Conservation (phyloP, 2,888 invertebrate species). For the Lasioglossum zephyrum region DNA sequence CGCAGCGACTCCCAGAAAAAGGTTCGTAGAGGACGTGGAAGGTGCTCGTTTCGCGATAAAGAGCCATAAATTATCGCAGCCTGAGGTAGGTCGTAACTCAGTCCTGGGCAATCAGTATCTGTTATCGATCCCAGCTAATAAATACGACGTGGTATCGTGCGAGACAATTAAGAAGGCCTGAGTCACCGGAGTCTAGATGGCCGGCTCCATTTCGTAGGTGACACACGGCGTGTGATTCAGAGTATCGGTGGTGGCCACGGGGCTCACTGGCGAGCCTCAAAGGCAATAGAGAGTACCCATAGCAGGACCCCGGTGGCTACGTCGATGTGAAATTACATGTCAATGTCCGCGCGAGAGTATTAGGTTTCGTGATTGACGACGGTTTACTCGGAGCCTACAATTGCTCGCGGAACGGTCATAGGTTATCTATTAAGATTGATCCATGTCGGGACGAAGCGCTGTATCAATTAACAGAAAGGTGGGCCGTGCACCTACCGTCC, state of each 20-base stretch:
- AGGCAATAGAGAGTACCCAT: constrained; percentile 27
- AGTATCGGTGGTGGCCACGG: constrained; percentile 10
- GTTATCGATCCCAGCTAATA: constrained; percentile 8
- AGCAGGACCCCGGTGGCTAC: constrained; percentile 13
- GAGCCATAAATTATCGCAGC: neutral
- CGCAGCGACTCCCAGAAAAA: neutral
- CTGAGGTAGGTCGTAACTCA: neutral
- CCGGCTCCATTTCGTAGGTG: constrained; percentile 13
- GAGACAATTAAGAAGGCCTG: constrained; percentile 22
- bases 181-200: neutral
- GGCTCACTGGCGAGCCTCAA: neutral
- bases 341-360: constrained; percentile 66
- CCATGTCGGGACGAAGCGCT: constrained; percentile 50
- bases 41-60: neutral
- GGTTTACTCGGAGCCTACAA: constrained; percentile 56
- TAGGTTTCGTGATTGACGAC: constrained; percentile 70
- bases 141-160: neutral
- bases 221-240: constrained; percentile 16
- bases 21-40: neutral
- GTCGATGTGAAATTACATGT: constrained; percentile 68
- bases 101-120: constrained; percentile 1
- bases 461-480: constrained; percentile 62
- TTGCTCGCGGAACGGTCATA: constrained; percentile 58
- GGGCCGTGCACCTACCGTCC: neutral
- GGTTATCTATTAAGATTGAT: constrained; percentile 69